Percentiles rank a stretch among this genome's conserved stretches.
Conservation (phyloP, 2,888 invertebrate species). For the Microdon myrmicae region DNA sequence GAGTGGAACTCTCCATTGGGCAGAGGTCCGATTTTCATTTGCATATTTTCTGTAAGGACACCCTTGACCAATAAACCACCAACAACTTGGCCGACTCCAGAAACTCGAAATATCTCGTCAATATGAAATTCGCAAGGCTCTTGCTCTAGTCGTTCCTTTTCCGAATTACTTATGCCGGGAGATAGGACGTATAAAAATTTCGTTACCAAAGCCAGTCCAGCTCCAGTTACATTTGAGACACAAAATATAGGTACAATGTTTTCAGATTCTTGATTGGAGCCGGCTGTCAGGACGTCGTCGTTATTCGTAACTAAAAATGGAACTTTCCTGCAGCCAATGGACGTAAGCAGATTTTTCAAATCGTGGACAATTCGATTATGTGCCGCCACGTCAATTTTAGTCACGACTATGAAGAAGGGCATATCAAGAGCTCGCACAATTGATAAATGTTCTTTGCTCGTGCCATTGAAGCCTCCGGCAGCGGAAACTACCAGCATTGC, state of each 20-base stretch:
- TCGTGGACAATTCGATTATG: slow-evolving; percentile 69
- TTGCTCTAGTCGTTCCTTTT: slow-evolving; percentile 77
- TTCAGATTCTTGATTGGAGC: slow-evolving; percentile 73
- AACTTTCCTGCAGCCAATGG: slow-evolving; percentile 74
- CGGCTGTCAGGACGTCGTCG: slow-evolving; percentile 80
- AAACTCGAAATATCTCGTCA: slow-evolving; percentile 91
- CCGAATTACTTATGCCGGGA: slow-evolving; percentile 73
- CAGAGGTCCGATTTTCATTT: slow-evolving; percentile 79
- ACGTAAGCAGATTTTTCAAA: slow-evolving; percentile 73
- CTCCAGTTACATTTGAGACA: slow-evolving; percentile 90
- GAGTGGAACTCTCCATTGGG: slow-evolving; percentile 81
- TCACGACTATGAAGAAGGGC: slow-evolving; percentile 93
- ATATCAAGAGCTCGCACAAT: slow-evolving; percentile 82
- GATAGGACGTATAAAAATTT: slow-evolving; percentile 87
- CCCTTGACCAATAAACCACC: slow-evolving; percentile 89
- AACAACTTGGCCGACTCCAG: slow-evolving; percentile 83
- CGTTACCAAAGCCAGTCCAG: slow-evolving; percentile 83
- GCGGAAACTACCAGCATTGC: slow-evolving; percentile 87
- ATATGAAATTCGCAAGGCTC: slow-evolving; percentile 88
- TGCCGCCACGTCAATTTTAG: slow-evolving; percentile 89
- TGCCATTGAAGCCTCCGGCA: slow-evolving; percentile 81
- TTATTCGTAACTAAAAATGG: slow-evolving; percentile 74
- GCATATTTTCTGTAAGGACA: slow-evolving; percentile 84
- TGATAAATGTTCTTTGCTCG: slow-evolving; percentile 91
- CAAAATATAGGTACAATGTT: slow-evolving; percentile 83